Evolutionary conservation across 2,113 vertebrate genomes (phyloP), one percentile per base, ranked within the genome.

Genomic region (Amazona vittata): DNA sequence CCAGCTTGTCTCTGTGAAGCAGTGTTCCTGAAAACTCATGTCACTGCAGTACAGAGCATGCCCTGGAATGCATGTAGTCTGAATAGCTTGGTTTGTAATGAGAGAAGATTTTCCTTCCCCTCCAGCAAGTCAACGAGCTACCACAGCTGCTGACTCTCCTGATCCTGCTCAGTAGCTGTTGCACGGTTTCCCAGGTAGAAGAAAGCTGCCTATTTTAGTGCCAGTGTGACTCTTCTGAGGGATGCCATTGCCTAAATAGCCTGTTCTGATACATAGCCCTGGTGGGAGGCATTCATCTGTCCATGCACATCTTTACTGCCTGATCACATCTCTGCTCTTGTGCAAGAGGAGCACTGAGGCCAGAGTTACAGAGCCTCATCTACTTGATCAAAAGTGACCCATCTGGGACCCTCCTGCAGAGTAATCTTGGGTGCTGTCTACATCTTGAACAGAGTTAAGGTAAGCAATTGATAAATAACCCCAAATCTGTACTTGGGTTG

Each of bases 161-260:
- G 17, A 37, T 44, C 24, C 14, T 15, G 47, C 50, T 49, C n/a
- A 26, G 43, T 31, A 43, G 13, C 39, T 71, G 57, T 26, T 64
- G 35, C 10, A 3, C 4, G 5, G 29, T 85, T 86, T 73, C 20
- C 29, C 25, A 31, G 28, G 9, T 1, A 50, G 43, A 64, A 13
- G 25, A 44, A 37, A 49, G 43, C 62, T 33, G 33, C 47, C 43
- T 35, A 29, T 14, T 82, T 15, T 24, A 41, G 20, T 8, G 29
- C 39, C 62, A 24, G 11, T 13, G 12, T 60, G 57, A 39, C 26
- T 75, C 28, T 43, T 79, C 31, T 0, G 0, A 8, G 71, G 52
- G 37, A 44, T 76, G 57, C 22, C 18, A 4, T 25, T 29, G 26
- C 24, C 59, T 37, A 0, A 4, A 3, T 7, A 47, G 43, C 43